These are phyloP conservation scores for Parapristionchus giblindavisi DNA, from an alignment of 2,888 invertebrate genomes.

Conservation along the genomic window DNA sequence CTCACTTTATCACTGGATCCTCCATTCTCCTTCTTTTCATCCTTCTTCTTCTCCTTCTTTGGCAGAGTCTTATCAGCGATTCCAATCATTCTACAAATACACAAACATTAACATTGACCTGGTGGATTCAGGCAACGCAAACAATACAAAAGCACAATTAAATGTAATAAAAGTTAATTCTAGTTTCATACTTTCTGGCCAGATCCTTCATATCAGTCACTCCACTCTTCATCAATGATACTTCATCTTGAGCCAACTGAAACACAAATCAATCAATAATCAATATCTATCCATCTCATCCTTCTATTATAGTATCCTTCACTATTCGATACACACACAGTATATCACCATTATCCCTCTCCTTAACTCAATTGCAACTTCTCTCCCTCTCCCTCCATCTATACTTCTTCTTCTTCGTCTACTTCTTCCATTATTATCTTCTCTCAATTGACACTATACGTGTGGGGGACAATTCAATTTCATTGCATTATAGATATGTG, in stretches of 20 bases:
- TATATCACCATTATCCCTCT: not conserved
- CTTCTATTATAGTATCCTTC: not conserved
- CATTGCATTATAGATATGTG: too few species aligned
- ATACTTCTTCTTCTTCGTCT: slow-evolving; percentile 1
- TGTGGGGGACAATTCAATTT: too few species aligned
- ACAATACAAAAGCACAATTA: not conserved
- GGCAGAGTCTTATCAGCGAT: slow-evolving; percentile 37
- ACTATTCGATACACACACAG: not conserved
- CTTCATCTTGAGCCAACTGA: slow-evolving; percentile 37
- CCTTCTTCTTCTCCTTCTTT: slow-evolving; percentile 39
- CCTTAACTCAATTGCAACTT: slow-evolving; percentile 35
- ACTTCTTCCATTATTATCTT: not conserved
- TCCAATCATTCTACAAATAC: slow-evolving; percentile 13
- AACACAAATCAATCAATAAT: not conserved
- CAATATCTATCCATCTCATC: not conserved
- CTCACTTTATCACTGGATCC: slow-evolving; percentile 16
- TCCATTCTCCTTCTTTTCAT: slow-evolving; percentile 39
- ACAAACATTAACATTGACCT: not conserved
- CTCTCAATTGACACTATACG: slow-evolving; percentile 7
- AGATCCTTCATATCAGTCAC: slow-evolving; percentile 38
- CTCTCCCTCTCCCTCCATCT: slow-evolving; percentile 15
- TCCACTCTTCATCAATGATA: slow-evolving; percentile 35
- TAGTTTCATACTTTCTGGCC: slow-evolving; percentile 20
- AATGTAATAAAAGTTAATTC: not conserved
- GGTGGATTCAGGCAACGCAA: not conserved